Conservation (phyloP, 1,140 invertebrate species). For the Nephotettix cincticeps region DNA sequence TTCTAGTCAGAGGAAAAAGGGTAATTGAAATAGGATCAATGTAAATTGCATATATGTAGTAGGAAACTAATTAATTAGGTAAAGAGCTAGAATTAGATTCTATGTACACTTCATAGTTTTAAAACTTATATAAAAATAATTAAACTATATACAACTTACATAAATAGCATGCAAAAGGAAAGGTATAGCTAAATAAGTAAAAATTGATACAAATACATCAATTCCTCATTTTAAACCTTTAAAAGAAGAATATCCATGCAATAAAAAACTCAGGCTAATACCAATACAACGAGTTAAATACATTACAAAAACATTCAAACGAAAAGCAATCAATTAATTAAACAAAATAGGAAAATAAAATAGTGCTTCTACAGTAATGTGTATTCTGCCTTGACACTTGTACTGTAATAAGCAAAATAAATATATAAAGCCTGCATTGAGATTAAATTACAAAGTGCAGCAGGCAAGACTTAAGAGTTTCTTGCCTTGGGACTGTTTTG, state of each 20-base stretch:
- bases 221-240: too few relatives aligned
- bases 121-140: not conserved
- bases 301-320: not conserved
- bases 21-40: too few relatives aligned
- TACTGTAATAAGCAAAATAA: not conserved
- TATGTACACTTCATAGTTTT: not conserved
- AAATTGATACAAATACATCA: too few relatives aligned
- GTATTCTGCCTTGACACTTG: not conserved
- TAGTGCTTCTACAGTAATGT: too few relatives aligned
- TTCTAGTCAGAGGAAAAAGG: too few relatives aligned
- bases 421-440: not conserved
- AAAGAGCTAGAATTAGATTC: too few relatives aligned
- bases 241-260: not conserved
- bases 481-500: conserved; percentile 36
- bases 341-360: too few relatives aligned
- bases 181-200: not conserved
- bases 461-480: not conserved
- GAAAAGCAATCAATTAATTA: too few relatives aligned
- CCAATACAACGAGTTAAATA: conserved; percentile 21
- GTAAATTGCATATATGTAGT: too few relatives aligned
- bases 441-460: not conserved
- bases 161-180: not conserved
- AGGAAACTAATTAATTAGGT: too few relatives aligned
- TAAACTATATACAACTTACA: not conserved
- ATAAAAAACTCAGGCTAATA: not conserved